phyloP scores from a whole-genome alignment of 2,888 invertebrate genomes.

The Ochropleura plecta region DNA sequence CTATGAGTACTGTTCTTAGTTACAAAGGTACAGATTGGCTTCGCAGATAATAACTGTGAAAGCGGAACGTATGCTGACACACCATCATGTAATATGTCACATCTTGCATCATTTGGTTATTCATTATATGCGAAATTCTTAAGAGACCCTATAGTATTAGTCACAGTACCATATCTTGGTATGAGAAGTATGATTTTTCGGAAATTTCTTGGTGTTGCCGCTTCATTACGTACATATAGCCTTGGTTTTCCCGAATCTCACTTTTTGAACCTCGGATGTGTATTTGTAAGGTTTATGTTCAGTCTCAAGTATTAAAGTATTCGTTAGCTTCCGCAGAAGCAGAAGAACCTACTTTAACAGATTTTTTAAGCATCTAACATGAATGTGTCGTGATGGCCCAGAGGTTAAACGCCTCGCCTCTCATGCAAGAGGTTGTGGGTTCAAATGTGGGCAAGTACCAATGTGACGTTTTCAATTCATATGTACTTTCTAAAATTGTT shows the following conservation, averaged over 20 bases:
- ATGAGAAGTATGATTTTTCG: not conserved
- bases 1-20: not conserved
- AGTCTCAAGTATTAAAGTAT: not conserved
- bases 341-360: not conserved
- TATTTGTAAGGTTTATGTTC: not conserved
- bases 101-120: slow-evolving; percentile 44
- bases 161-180: slow-evolving; percentile 29
- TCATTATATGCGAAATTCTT: slow-evolving; percentile 29
- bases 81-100: slow-evolving; percentile 39
- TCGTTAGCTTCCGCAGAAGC: not conserved
- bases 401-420: too few species aligned
- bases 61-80: slow-evolving; percentile 35
- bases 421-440: too few species aligned
- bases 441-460: too few species aligned
- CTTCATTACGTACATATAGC: not conserved
- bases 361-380: too few species aligned
- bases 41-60: slow-evolving; percentile 34
- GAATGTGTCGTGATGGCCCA: too few species aligned
- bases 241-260: not conserved
- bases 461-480: too few species aligned
- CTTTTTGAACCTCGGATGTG: not conserved
- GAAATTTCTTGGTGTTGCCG: not conserved
- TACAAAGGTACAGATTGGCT: slow-evolving; percentile 11
- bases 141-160: slow-evolving; percentile 8
- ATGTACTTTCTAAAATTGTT: too few species aligned